Conservation (phyloP, 2,888 invertebrate species). For the Colletes collaris region DNA sequence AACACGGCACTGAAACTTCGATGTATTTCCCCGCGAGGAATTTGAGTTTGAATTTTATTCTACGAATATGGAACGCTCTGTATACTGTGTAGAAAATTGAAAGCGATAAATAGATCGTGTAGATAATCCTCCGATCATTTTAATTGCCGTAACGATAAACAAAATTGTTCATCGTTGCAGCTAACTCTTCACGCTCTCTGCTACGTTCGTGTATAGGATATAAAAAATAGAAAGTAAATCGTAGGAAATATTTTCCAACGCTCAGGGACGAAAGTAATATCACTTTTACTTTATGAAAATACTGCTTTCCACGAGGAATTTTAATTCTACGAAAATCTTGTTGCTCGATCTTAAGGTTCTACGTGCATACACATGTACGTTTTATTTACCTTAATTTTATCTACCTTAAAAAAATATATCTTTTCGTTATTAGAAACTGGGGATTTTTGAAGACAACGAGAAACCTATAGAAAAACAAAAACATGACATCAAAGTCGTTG, state of each 20-base stretch:
- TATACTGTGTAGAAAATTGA: background rate
- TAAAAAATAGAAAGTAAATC: conserved; percentile 43
- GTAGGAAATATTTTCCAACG: conserved; percentile 2
- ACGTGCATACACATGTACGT: background rate
- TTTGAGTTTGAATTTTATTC: too few relatives aligned
- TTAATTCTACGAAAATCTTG: background rate
- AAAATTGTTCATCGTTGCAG: background rate
- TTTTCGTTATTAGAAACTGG: conserved; percentile 20
- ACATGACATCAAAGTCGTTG: background rate
- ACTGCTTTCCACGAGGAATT: conserved; percentile 12
- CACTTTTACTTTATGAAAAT: conserved; percentile 33
- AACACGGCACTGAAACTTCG: conserved; percentile 6
- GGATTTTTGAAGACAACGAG: background rate
- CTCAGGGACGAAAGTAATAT: conserved; percentile 19
- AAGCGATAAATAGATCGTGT: background rate
- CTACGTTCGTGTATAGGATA: background rate
- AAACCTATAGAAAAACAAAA: conserved; percentile 6
- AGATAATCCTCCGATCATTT: conserved; percentile 8
- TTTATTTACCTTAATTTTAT: conserved; percentile 5
- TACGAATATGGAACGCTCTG: too few relatives aligned
- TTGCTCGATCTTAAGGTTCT: too few relatives aligned
- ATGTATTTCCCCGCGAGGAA: too few relatives aligned
- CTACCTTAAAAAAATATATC: conserved; percentile 48
- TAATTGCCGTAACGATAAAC: background rate
- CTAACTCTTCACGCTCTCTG: conserved; percentile 1